These are phyloP conservation scores for Drosophila maculinotata DNA, from an alignment of 2,888 invertebrate species.

Conservation along the genomic window DNA sequence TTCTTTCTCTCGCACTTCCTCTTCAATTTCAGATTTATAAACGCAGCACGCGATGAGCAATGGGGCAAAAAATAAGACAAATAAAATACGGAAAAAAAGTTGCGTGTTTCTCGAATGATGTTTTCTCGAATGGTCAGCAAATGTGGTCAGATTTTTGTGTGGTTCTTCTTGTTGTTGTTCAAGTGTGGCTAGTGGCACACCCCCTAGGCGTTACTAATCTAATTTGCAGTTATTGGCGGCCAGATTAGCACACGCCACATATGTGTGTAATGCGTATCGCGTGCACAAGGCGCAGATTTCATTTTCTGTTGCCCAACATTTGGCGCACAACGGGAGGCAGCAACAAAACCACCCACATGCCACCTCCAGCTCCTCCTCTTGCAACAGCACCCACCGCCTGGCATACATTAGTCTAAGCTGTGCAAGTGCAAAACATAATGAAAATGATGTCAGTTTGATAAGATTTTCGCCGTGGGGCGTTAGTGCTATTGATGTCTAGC, in stretches of 20 bases:
- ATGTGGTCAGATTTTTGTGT: conserved; percentile 17
- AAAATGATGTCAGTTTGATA: conserved; percentile 79
- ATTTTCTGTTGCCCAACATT: conserved; percentile 57
- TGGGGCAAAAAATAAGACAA: no score
- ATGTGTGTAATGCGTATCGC: conserved; percentile 71
- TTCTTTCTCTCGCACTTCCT: conserved; percentile 25
- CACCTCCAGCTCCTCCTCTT: not conserved
- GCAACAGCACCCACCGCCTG: conserved; percentile 10
- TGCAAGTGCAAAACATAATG: conserved; percentile 76
- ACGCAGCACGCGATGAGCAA: conserved; percentile 63
- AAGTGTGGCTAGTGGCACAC: conserved; percentile 14
- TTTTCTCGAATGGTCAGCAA: conserved; percentile 22
- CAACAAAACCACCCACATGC: conserved; percentile 3
- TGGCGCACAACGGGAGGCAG: conserved; percentile 27
- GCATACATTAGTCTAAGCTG: conserved; percentile 70
- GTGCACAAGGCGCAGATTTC: conserved; percentile 40
- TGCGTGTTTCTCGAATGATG: conserved; percentile 37
- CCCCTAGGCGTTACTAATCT: conserved; percentile 71
- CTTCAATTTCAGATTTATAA: conserved; percentile 63
- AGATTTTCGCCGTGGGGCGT: conserved; percentile 59
- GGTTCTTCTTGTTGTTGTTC: conserved; percentile 3
- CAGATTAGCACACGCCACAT: conserved; percentile 68
- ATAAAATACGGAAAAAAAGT: conserved; percentile 5
- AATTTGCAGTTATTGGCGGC: conserved; percentile 77
- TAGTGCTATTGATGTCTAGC: conserved; percentile 31